phyloP scores from a whole-genome alignment of 92 coral and sea anemone genomes.

The Porites divaricata region DNA sequence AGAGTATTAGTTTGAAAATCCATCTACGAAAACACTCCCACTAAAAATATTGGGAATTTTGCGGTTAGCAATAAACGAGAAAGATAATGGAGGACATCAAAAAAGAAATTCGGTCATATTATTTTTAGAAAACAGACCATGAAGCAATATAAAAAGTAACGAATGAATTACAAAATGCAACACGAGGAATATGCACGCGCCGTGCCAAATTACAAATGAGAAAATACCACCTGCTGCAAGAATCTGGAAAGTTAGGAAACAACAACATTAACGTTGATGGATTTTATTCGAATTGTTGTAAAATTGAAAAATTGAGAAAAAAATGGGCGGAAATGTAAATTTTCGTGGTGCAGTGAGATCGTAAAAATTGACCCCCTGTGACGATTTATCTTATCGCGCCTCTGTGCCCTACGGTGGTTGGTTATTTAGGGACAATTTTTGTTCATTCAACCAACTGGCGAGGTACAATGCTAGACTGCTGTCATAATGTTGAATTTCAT shows the following conservation, averaged over 20 bases:
- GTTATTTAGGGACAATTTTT: constrained; percentile 37
- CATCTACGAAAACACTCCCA: constrained; percentile 5
- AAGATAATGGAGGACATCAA: constrained; percentile 12
- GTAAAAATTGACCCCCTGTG: neutral
- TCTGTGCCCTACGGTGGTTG: constrained; percentile 39
- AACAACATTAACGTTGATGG: neutral
- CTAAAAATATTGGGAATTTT: constrained; percentile 16
- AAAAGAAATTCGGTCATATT: neutral
- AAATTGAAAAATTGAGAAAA: neutral
- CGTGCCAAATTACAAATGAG: neutral
- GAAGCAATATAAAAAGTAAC: neutral
- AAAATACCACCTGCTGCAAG: constrained; percentile 12
- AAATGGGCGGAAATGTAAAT: neutral
- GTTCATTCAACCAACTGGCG: constrained; percentile 31
- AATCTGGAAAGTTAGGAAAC: neutral
- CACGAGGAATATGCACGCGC: constrained; percentile 1
- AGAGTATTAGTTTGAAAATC: neutral
- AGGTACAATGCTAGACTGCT: constrained; percentile 34
- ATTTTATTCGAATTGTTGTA: neutral
- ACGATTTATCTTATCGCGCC: constrained; percentile 3
- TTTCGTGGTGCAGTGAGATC: neutral
- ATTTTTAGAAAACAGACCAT: constrained; percentile 1
- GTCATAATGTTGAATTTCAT: constrained; percentile 46
- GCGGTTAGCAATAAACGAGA: constrained; percentile 2
- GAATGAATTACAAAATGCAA: constrained; percentile 11